These are phyloP conservation scores for Samia ricini DNA, from an alignment of 1,140 invertebrate genomes.

Conservation along the genomic window DNA sequence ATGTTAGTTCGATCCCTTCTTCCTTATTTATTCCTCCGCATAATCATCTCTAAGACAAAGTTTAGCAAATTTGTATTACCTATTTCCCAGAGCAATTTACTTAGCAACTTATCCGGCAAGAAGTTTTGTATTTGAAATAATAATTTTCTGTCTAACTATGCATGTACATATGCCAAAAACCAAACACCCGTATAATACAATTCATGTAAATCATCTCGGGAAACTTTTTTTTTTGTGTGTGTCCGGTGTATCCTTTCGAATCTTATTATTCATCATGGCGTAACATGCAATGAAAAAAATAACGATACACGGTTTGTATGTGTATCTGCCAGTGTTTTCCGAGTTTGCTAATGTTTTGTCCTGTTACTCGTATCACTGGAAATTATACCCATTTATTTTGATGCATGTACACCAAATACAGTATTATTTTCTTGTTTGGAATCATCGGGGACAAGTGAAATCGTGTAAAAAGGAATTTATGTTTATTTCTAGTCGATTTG, in stretches of 20 bases:
- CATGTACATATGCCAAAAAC: neutral
- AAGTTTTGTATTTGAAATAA: neutral
- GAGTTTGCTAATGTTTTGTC: neutral
- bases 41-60: neutral
- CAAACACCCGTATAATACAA: neutral
- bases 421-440: neutral
- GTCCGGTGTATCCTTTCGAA: conserved; percentile 11
- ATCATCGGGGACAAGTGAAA: neutral
- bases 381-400: neutral
- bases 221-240: conserved; percentile 15
- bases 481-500: neutral
- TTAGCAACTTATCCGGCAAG: conserved; percentile 11
- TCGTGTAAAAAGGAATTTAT: neutral
- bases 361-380: neutral
- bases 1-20: neutral
- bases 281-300: conserved; percentile 6
- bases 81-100: neutral
- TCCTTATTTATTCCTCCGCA: neutral
- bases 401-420: neutral
- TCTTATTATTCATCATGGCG: conserved; percentile 18
- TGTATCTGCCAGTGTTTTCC: neutral
- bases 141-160: neutral
- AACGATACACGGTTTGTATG: neutral
- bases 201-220: neutral
- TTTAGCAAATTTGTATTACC: neutral